Conservation (phyloP, 2,113 vertebrate species). For the Perca fluviatilis region DNA sequence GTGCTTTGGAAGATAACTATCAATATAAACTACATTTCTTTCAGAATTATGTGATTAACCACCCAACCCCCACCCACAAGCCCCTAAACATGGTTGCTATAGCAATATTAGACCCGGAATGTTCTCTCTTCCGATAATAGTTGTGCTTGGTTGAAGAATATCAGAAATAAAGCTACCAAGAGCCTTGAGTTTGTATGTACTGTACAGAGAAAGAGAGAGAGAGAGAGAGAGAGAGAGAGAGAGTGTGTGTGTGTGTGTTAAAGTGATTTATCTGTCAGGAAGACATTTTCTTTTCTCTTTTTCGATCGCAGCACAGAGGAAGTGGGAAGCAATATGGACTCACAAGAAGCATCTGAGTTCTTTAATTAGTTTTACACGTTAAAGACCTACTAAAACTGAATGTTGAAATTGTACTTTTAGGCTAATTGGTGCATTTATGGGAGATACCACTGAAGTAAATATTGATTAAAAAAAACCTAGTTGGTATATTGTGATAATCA, state of each 20-base stretch:
- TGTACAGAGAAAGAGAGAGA: conserved; percentile 5
- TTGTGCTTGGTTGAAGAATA: conserved; percentile 21
- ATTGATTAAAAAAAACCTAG: too few species aligned
- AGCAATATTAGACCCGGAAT: conserved; percentile 68
- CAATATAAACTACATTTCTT: background rate
- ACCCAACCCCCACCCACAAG: conserved; percentile 35
- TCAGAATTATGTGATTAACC: conserved; percentile 12
- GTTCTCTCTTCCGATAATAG: conserved; percentile 29
- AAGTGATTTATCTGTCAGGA: background rate
- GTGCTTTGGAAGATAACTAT: background rate
- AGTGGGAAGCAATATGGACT: background rate
- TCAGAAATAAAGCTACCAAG: conserved; percentile 22
- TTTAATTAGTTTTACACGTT: background rate
- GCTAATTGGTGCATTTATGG: background rate
- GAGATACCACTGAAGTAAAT: background rate
- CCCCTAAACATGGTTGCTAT: conserved; percentile 73
- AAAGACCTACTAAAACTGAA: background rate
- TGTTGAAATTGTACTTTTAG: background rate
- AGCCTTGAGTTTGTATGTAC: conserved; percentile 55
- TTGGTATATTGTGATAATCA: background rate
- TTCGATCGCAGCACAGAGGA: background rate
- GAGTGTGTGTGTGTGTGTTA: background rate
- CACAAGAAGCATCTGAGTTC: background rate
- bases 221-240: background rate
- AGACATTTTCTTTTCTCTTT: background rate